Evolutionary conservation across 2,797 vertebrate species (phyloP).

Genomic region (Pygocentrus nattereri): DNA sequence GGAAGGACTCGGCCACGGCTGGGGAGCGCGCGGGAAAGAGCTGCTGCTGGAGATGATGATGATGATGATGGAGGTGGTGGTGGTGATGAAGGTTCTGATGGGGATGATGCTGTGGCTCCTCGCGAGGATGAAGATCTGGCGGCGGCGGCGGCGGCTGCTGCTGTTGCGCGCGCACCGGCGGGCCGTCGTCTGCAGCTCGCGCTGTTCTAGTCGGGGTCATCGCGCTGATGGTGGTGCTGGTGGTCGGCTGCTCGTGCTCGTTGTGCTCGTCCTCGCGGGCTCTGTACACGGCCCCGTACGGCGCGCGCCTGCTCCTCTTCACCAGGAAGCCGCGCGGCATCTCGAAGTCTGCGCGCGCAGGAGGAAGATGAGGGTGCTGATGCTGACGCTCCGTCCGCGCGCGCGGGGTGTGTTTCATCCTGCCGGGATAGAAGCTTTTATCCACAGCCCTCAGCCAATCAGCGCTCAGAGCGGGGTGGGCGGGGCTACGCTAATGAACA

Average conservation of each 20-base stretch:
- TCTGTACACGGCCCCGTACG: slow-evolving; percentile 80
- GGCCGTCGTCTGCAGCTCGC: background rate
- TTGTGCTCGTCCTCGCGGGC: slow-evolving; percentile 63
- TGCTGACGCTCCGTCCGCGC: background rate
- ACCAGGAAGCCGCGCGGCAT: slow-evolving; percentile 96
- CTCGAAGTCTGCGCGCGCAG: slow-evolving; percentile 25
- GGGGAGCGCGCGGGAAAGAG: slow-evolving; percentile 68
- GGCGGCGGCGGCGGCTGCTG: background rate
- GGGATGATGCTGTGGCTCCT: background rate
- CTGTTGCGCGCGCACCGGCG: slow-evolving; percentile 40
- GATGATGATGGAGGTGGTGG: background rate
- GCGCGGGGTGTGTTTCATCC: slow-evolving; percentile 54
- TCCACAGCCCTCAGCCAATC: background rate
- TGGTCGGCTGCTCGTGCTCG: background rate
- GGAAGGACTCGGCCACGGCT: slow-evolving; percentile 79
- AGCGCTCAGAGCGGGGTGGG: background rate
- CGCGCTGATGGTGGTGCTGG: background rate
- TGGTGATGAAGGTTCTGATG: background rate
- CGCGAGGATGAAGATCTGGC: background rate
- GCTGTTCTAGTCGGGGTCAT: background rate
- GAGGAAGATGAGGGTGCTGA: background rate
- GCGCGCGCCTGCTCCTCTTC: slow-evolving; percentile 87
- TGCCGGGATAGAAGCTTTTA: background rate
- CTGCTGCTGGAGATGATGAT: background rate
- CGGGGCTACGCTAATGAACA: background rate